Conservation (phyloP, 2,113 vertebrate genomes). For the Himantopus leucocephalus region DNA sequence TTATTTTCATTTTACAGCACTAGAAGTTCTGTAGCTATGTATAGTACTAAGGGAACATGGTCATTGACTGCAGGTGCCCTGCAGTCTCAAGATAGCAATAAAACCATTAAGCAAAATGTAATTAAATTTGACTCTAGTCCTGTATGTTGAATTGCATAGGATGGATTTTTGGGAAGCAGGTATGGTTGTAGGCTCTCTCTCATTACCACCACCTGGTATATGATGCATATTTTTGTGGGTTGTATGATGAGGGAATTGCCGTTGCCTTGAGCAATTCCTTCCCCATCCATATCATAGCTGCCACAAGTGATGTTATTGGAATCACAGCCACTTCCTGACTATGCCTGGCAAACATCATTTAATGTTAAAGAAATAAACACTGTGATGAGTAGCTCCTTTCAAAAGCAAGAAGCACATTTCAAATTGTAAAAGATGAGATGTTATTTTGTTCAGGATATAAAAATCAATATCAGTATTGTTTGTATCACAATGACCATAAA, state of each 20-base stretch:
- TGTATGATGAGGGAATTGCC: neutral
- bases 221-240: neutral
- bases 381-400: neutral
- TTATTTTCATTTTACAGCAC: neutral
- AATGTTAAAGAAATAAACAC: neutral
- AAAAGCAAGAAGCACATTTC: neutral
- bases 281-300: neutral
- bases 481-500: neutral
- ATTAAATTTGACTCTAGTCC: neutral
- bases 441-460: neutral
- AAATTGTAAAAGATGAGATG: neutral
- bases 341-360: neutral
- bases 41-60: neutral
- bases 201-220: neutral
- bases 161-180: neutral
- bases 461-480: constrained; percentile 1
- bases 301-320: neutral
- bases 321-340: neutral
- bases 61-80: neutral
- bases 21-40: neutral
- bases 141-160: neutral
- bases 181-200: neutral
- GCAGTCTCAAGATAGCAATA: neutral
- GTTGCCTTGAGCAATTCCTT: neutral
- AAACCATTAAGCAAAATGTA: neutral